phyloP scores from a whole-genome alignment of 2,797 vertebrate genomes.

The Aldrovandia affinis region DNA sequence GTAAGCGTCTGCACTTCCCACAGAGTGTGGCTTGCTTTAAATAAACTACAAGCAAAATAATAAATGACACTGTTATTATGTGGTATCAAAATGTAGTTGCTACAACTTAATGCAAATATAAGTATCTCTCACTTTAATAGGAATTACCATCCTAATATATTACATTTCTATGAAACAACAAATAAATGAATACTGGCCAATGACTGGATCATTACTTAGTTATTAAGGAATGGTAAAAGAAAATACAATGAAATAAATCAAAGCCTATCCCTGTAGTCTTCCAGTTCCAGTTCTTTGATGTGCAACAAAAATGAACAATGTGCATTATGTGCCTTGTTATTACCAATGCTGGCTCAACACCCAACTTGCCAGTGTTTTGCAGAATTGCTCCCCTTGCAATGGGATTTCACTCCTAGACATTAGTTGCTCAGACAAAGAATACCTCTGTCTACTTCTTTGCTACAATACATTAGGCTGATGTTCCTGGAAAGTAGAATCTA shows the following conservation, averaged over 20 bases:
- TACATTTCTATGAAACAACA: neutral
- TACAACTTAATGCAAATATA: neutral
- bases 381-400: neutral
- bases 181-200: neutral
- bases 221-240: neutral
- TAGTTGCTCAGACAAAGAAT: neutral
- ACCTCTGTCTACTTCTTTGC: slow-evolving; percentile 19
- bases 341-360: neutral
- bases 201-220: neutral
- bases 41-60: too few species aligned
- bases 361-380: neutral
- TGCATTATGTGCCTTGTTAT: neutral
- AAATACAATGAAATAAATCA: neutral
- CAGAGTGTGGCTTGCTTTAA: too few species aligned
- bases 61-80: too few species aligned
- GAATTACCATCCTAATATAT: neutral
- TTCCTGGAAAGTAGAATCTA: slow-evolving; percentile 53
- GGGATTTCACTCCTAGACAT: neutral
- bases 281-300: neutral
- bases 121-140: neutral
- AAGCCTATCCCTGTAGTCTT: neutral
- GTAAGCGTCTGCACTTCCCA: too few species aligned
- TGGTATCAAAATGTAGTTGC: neutral
- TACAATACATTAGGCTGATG: slow-evolving; percentile 65
- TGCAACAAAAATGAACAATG: neutral